A percentile compares a stretch with the other conserved stretches of the same genome.
Evolutionary conservation across 1,140 invertebrate genomes (phyloP).

Genomic region (Euwallacea fornicatus): DNA sequence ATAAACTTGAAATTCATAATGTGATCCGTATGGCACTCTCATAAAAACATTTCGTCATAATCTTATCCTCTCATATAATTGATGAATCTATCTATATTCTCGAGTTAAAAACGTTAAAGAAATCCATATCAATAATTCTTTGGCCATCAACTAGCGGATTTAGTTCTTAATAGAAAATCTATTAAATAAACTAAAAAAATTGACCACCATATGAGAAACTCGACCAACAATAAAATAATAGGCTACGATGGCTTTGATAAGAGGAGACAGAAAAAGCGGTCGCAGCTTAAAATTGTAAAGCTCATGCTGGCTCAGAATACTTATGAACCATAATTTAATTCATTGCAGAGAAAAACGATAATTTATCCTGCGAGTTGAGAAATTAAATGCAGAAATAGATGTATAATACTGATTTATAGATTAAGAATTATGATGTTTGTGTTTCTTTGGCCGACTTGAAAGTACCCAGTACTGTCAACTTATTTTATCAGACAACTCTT

Average conservation of each 20-base stretch:
- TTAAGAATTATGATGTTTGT: conserved; percentile 38
- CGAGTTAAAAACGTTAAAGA: conserved; percentile 12
- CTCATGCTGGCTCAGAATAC: conserved; percentile 34
- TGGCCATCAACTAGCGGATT: conserved; percentile 21
- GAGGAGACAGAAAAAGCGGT: conserved; percentile 25
- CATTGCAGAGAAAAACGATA: conserved; percentile 24
- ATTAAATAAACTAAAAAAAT: conserved; percentile 25
- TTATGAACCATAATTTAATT: conserved; percentile 28
- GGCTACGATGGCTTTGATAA: conserved; percentile 34
- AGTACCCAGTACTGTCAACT: too few relatives aligned
- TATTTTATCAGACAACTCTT: too few relatives aligned
- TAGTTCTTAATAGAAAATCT: conserved; percentile 32
- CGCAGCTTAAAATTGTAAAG: conserved; percentile 33
- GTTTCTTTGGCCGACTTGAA: conserved; percentile 12
- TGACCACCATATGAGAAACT: conserved; percentile 32
- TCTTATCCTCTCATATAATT: too few relatives aligned
- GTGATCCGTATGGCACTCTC: too few relatives aligned
- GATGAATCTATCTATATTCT: too few relatives aligned
- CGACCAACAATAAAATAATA: conserved; percentile 39
- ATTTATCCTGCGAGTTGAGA: conserved; percentile 28
- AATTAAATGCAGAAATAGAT: conserved; percentile 35
- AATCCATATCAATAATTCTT: conserved; percentile 30
- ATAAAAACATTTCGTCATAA: too few relatives aligned
- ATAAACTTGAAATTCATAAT: too few relatives aligned
- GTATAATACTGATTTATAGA: conserved; percentile 38